phyloP scores from a whole-genome alignment of 2,797 vertebrate genomes.

The Spinus pinus region DNA sequence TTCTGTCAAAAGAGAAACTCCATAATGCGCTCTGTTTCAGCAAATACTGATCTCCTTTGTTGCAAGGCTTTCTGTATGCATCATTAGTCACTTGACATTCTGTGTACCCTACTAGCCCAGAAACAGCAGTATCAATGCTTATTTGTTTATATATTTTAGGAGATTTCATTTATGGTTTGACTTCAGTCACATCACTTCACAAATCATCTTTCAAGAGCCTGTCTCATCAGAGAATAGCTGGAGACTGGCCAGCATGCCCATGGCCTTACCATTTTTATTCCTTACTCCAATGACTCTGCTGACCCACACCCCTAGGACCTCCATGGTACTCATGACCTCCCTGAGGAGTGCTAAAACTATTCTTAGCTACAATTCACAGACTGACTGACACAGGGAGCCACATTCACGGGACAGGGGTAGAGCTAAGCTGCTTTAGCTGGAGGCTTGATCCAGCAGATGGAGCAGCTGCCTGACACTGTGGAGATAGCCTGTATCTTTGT shows the following conservation, averaged over 20 bases:
- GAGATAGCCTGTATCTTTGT: not conserved
- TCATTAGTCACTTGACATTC: slow-evolving; percentile 15
- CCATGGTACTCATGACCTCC: not conserved
- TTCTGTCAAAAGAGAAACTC: not conserved
- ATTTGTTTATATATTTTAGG: slow-evolving; percentile 27
- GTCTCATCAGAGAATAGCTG: not conserved
- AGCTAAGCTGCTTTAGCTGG: not conserved
- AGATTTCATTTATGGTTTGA: not conserved
- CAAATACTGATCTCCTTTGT: slow-evolving; percentile 34
- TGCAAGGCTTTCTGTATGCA: slow-evolving; percentile 27
- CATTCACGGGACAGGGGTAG: rapidly evolving
- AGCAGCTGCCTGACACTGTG: slow-evolving; percentile 17
- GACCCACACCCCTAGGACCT: not conserved
- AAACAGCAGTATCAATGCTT: not conserved
- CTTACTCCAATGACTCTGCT: not conserved
- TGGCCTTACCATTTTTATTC: not conserved
- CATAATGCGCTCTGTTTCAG: slow-evolving; percentile 8
- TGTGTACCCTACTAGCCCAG: not conserved
- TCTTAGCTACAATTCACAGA: not conserved
- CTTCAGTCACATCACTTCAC: not conserved
- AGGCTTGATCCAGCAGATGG: slow-evolving; percentile 31
- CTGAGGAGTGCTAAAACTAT: not conserved
- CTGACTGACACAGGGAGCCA: not conserved
- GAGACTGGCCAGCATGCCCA: not conserved
- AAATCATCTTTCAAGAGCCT: slow-evolving; percentile 15